These are phyloP conservation scores for Coenonympha arcania DNA, from an alignment of 2,888 invertebrate species.

Conservation along the genomic window DNA sequence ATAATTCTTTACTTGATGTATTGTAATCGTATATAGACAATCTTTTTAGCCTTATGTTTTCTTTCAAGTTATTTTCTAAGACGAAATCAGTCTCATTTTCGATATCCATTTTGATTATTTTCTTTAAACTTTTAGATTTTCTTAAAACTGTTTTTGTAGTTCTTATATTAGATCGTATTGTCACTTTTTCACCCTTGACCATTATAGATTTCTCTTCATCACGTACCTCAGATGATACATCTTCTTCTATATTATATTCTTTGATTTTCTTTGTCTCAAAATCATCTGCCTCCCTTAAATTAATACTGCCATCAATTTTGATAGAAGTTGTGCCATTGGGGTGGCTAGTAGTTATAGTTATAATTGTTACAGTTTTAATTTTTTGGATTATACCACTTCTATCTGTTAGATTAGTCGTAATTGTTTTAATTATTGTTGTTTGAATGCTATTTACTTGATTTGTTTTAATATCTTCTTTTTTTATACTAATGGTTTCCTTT, in stretches of 20 bases:
- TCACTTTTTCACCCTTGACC: constrained; percentile 15
- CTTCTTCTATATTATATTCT: constrained; percentile 25
- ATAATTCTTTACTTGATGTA: constrained; percentile 11
- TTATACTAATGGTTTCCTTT: constrained; percentile 27
- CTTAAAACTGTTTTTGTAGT: constrained; percentile 22
- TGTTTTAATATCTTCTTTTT: constrained; percentile 26
- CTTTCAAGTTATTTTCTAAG: constrained; percentile 3
- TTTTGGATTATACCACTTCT: constrained; percentile 25
- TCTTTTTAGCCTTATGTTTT: constrained; percentile 13
- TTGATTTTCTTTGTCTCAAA: constrained; percentile 21
- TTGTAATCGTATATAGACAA: constrained; percentile 23
- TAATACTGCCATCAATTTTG: constrained; percentile 25
- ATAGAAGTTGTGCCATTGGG: constrained; percentile 27
- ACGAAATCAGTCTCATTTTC: constrained; percentile 12
- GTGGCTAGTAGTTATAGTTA: constrained; percentile 27
- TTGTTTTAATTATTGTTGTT: constrained; percentile 30
- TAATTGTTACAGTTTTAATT: constrained; percentile 30
- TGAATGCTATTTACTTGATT: constrained; percentile 24
- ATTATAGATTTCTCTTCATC: constrained; percentile 15
- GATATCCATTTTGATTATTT: constrained; percentile 12
- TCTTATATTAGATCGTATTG: constrained; percentile 13
- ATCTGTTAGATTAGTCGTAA: constrained; percentile 30
- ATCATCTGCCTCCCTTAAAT: constrained; percentile 28
- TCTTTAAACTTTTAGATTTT: constrained; percentile 15
- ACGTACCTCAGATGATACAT: constrained; percentile 15